Conservation (phyloP, 2,888 invertebrate species). For the Thyatira batis region DNA sequence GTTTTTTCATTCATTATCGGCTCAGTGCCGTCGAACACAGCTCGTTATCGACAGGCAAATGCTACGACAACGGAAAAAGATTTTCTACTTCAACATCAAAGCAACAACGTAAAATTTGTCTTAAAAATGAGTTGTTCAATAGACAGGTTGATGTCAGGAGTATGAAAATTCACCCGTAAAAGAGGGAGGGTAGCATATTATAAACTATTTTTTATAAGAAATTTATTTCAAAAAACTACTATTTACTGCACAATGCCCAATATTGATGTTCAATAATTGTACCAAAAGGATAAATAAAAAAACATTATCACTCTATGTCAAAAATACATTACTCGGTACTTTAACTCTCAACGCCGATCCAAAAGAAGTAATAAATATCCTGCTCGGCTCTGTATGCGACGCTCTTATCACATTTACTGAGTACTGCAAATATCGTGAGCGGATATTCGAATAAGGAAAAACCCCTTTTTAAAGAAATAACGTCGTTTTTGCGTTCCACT, state of each 20-base stretch:
- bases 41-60: conserved; percentile 7
- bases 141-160: neutral
- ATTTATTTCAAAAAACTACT: too few species aligned
- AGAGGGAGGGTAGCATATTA: too few species aligned
- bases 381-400: neutral
- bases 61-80: conserved; percentile 8
- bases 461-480: conserved; percentile 22
- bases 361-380: neutral
- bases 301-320: neutral
- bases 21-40: neutral
- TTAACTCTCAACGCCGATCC: neutral
- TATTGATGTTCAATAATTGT: neutral
- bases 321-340: neutral
- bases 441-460: conserved; percentile 20
- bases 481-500: conserved; percentile 11
- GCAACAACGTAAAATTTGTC: neutral
- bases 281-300: neutral
- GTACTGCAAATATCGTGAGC: conserved; percentile 22
- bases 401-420: conserved; percentile 18
- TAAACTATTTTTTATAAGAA: too few species aligned
- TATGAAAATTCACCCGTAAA: neutral
- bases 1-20: neutral
- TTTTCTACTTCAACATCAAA: neutral
- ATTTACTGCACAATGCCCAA: neutral
- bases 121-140: neutral